A percentile compares a stretch with the other conserved stretches of the same genome.
Evolutionary conservation across 2,113 vertebrate species (phyloP).

Genomic region (Varanus komodoensis): DNA sequence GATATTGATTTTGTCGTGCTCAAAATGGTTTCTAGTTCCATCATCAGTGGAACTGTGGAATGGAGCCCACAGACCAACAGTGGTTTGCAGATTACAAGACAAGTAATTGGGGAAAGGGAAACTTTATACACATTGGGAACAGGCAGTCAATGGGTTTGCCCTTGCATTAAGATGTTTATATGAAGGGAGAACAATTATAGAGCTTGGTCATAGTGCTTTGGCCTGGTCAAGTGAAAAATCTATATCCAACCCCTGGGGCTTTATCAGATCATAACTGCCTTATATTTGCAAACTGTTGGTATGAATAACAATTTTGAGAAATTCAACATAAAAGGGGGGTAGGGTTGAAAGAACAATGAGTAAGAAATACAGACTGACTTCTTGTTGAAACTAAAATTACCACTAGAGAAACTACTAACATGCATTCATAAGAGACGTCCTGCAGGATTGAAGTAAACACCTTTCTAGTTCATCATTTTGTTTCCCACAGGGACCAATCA

Average conservation of each 20-base stretch:
- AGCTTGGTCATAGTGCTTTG: constrained; percentile 56
- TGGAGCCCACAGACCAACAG: no score
- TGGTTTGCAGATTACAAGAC: constrained; percentile 37
- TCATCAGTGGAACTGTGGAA: background rate
- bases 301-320: background rate
- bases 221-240: constrained; percentile 38
- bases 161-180: constrained; percentile 57
- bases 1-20: background rate
- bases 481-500: background rate
- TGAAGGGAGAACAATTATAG: constrained; percentile 59
- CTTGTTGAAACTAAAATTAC: constrained; percentile 18
- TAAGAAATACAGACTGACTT: constrained; percentile 8
- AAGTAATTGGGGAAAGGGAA: constrained; percentile 64
- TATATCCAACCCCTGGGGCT: constrained; percentile 12
- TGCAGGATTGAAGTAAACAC: background rate
- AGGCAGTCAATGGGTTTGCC: constrained; percentile 64
- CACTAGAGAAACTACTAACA: background rate
- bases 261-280: constrained; percentile 11
- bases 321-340: constrained; percentile 36
- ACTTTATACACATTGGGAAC: constrained; percentile 69
- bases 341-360: background rate
- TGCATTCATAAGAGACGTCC: background rate
- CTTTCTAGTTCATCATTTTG: background rate
- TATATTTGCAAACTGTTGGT: background rate
- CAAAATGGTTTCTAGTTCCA: background rate